These are phyloP conservation scores for Harpalus rubripes DNA, from an alignment of 2,888 invertebrate species.

Conservation along the genomic window DNA sequence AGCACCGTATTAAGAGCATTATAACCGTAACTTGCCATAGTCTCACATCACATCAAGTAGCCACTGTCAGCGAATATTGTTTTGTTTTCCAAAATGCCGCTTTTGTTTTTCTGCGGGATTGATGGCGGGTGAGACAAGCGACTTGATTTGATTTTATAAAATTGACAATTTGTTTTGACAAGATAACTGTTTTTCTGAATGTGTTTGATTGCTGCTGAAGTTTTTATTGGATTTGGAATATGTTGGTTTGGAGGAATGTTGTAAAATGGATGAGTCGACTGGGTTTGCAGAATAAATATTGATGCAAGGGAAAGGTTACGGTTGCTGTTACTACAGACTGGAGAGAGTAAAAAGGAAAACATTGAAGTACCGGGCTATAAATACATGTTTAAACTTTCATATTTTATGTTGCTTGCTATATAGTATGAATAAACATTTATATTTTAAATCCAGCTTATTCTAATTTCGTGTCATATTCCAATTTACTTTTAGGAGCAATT, in stretches of 20 bases:
- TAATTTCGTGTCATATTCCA: no score
- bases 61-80: not conserved
- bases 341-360: not conserved
- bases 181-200: not conserved
- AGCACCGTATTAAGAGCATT: slow-evolving; percentile 62
- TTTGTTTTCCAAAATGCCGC: not conserved
- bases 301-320: slow-evolving; percentile 7
- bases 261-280: not conserved
- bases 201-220: not conserved
- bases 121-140: not conserved
- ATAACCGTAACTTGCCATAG: slow-evolving; percentile 58
- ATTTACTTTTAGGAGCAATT: no score
- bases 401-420: not conserved
- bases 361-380: not conserved
- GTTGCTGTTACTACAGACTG: not conserved
- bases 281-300: slow-evolving; percentile 23
- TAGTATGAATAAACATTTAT: no score
- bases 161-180: not conserved
- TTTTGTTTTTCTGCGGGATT: not conserved
- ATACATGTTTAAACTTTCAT: not conserved
- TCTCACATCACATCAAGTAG: not conserved
- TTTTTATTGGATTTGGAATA: slow-evolving; percentile 36
- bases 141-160: not conserved
- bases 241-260: slow-evolving; percentile 29
- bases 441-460: no score